Evolutionary conservation across 1,140 invertebrate species (phyloP).

Genomic region (Rhyzopertha dominica): DNA sequence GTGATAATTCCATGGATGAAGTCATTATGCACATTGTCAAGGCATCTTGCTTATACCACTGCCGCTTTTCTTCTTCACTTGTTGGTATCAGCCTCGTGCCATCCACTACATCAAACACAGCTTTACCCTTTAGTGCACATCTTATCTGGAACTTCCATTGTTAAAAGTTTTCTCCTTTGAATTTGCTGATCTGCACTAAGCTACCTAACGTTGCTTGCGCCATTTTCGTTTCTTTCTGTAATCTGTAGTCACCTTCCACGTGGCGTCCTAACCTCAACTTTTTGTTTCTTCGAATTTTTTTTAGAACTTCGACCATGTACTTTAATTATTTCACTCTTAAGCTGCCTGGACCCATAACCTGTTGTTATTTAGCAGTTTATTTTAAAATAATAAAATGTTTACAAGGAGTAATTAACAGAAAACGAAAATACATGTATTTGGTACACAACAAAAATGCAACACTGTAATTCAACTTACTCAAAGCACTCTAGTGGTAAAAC

Average conservation of each 20-base stretch:
- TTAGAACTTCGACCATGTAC: no score
- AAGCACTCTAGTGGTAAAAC: no score
- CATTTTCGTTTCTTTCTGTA: slow-evolving; percentile 1
- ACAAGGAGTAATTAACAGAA: no score
- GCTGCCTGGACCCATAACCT: no score
- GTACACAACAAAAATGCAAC: no score
- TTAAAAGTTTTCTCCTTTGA: slow-evolving; percentile 35
- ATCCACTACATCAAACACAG: slow-evolving; percentile 22
- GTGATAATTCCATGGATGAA: slow-evolving; percentile 36
- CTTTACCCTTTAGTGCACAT: slow-evolving; percentile 36
- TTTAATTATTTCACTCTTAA: no score
- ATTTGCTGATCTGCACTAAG: slow-evolving; percentile 23
- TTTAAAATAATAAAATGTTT: no score
- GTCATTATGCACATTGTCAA: slow-evolving; percentile 38
- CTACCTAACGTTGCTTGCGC: slow-evolving; percentile 1
- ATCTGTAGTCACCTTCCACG: not conserved
- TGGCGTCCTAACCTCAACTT: no score
- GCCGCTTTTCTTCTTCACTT: slow-evolving; percentile 6
- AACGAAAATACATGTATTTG: no score
- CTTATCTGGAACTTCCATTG: slow-evolving; percentile 41
- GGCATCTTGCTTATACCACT: slow-evolving; percentile 37
- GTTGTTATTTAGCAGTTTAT: no score
- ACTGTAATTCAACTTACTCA: no score
- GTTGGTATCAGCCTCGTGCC: slow-evolving; percentile 16
- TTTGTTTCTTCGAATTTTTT: no score